Percentiles rank a stretch among this genome's conserved stretches.
Evolutionary conservation across 2,113 vertebrate genomes (phyloP).

Genomic region (Lates calcarifer): DNA sequence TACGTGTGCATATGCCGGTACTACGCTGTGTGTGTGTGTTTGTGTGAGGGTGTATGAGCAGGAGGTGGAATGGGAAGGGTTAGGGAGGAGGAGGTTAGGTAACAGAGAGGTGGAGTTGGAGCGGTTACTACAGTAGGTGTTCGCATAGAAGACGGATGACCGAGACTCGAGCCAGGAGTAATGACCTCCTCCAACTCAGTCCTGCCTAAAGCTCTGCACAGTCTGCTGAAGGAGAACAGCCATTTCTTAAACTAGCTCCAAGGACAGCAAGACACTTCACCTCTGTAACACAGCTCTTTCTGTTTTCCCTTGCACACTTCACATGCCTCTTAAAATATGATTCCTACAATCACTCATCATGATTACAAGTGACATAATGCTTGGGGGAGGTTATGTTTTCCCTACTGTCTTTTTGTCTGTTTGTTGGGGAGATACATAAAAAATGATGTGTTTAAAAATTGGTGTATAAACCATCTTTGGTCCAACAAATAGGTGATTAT

Average conservation of each 20-base stretch:
- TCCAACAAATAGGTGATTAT: neutral
- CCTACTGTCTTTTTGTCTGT: neutral
- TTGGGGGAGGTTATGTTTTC: constrained; percentile 4
- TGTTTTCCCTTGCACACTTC: constrained; percentile 11
- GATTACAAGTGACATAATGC: neutral
- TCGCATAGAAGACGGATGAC: constrained; percentile 44
- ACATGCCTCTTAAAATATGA: constrained; percentile 14
- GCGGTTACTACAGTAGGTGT: constrained; percentile 18
- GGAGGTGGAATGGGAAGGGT: constrained; percentile 12
- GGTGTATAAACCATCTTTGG: neutral
- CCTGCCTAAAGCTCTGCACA: constrained; percentile 43
- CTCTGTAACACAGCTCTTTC: constrained; percentile 26
- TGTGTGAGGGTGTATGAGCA: constrained; percentile 8
- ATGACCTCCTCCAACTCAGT: constrained; percentile 48
- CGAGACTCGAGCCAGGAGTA: constrained; percentile 48
- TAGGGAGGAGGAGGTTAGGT: constrained; percentile 15
- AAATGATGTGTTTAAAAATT: neutral
- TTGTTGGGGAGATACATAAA: neutral
- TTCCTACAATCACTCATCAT: constrained; percentile 14
- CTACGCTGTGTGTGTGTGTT: neutral
- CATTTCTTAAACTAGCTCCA: constrained; percentile 50
- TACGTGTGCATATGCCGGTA: neutral
- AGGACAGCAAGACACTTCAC: constrained; percentile 16
- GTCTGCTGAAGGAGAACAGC: constrained; percentile 34
- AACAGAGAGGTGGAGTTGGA: constrained; percentile 51